These are phyloP conservation scores for Gryllus longicercus DNA, from an alignment of 2,888 invertebrate species.

Conservation along the genomic window DNA sequence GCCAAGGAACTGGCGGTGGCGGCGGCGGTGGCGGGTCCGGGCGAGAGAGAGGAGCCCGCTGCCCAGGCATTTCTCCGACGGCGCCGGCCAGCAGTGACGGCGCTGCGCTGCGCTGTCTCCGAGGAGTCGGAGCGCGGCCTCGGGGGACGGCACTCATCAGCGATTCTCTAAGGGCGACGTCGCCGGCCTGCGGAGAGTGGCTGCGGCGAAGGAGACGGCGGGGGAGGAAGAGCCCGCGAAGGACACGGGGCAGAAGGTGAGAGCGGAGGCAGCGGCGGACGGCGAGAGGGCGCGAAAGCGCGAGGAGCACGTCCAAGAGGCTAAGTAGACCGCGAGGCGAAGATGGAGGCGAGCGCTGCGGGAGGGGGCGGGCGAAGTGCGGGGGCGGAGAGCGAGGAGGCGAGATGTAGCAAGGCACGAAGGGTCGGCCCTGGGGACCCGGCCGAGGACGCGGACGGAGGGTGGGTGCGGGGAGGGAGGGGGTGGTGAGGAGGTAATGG, in stretches of 20 bases:
- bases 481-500: too few species aligned
- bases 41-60: neutral
- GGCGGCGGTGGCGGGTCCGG: neutral
- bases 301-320: neutral
- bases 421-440: neutral
- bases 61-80: neutral
- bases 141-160: neutral
- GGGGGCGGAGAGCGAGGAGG: neutral
- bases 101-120: slow-evolving; percentile 5
- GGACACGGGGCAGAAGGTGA: neutral
- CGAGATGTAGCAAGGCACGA: neutral
- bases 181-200: neutral
- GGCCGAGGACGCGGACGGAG: neutral
- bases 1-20: neutral
- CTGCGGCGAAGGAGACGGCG: neutral
- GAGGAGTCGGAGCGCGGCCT: neutral
- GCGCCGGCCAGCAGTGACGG: neutral
- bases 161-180: neutral
- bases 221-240: too few species aligned
- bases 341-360: neutral
- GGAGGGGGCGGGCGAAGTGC: too few species aligned
- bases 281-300: neutral
- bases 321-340: slow-evolving; percentile 6
- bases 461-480: too few species aligned
- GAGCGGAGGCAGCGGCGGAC: neutral